These are phyloP conservation scores for Drosophila nikananu DNA, from an alignment of 1,140 invertebrate genomes.

Conservation along the genomic window DNA sequence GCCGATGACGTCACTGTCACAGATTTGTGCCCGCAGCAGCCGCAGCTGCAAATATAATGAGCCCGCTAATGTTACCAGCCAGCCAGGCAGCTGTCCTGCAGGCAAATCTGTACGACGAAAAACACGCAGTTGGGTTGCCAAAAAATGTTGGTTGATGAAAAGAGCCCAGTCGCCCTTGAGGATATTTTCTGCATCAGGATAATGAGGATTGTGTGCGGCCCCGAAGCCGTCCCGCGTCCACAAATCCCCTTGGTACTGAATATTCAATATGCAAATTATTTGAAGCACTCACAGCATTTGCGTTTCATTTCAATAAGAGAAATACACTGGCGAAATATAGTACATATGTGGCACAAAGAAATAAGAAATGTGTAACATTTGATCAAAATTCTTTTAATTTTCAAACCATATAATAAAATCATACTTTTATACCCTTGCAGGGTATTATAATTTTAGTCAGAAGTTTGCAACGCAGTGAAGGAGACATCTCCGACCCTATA, in stretches of 20 bases:
- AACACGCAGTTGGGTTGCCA: conserved; percentile 7
- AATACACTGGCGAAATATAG: not conserved
- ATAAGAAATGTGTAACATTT: too few species aligned
- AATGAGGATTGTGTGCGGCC: conserved; percentile 24
- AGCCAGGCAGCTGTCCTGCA: conserved; percentile 16
- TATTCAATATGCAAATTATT: conserved; percentile 30
- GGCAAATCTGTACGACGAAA: conserved; percentile 31
- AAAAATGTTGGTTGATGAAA: conserved; percentile 20
- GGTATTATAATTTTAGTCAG: too few species aligned
- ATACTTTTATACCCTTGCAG: too few species aligned
- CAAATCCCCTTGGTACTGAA: conserved; percentile 9
- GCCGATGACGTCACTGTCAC: conserved; percentile 65
- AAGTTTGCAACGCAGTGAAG: too few species aligned
- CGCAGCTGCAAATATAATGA: conserved; percentile 41
- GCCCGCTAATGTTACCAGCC: conserved; percentile 13
- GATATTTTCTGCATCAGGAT: conserved; percentile 42
- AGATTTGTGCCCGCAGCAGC: conserved; percentile 12
- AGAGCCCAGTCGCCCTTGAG: conserved; percentile 5
- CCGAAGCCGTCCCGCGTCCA: too few species aligned
- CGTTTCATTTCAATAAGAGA: conserved; percentile 3
- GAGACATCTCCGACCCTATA: too few species aligned
- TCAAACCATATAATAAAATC: too few species aligned
- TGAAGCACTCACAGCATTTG: conserved; percentile 6
- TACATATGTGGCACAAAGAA: too few species aligned
- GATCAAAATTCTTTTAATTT: too few species aligned